Conservation (phyloP, 2,113 vertebrate species). For the Leptodactylus fuscus region DNA sequence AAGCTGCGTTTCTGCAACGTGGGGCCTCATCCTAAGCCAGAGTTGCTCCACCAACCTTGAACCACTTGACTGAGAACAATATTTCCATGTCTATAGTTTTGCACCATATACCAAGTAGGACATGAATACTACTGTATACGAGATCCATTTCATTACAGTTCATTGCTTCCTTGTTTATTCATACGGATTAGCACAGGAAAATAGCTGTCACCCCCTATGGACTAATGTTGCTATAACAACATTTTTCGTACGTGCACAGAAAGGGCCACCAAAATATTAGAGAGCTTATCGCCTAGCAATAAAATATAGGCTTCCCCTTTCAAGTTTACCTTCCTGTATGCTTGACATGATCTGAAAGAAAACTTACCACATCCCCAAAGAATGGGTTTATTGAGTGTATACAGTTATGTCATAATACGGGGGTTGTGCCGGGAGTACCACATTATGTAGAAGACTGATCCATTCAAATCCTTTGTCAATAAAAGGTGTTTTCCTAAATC, state of each 20-base stretch:
- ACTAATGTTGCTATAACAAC: slow-evolving; percentile 52
- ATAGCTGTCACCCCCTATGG: slow-evolving; percentile 24
- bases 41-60: too few relatives aligned
- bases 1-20: too few relatives aligned
- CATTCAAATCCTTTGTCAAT: slow-evolving; percentile 54
- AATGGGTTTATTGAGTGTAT: slow-evolving; percentile 33
- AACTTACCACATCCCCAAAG: slow-evolving; percentile 38
- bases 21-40: neutral
- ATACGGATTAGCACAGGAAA: neutral
- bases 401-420: slow-evolving; percentile 4
- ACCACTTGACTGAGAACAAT: neutral
- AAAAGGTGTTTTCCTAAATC: slow-evolving; percentile 56
- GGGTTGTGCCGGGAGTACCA: slow-evolving; percentile 6
- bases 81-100: neutral
- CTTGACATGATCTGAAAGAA: slow-evolving; percentile 44
- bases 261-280: neutral
- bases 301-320: slow-evolving; percentile 44
- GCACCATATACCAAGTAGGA: neutral
- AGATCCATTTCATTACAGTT: neutral
- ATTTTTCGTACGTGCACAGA: neutral
- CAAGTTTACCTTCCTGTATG: slow-evolving; percentile 49
- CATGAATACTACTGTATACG: neutral
- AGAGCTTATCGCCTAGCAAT: slow-evolving; percentile 50
- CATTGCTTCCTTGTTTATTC: neutral
- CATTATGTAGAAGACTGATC: slow-evolving; percentile 42